A percentile compares a stretch with the other conserved stretches of the same genome.
These are phyloP conservation scores for Columba janthina DNA, from an alignment of 2,113 vertebrate species.

Conservation along the genomic window DNA sequence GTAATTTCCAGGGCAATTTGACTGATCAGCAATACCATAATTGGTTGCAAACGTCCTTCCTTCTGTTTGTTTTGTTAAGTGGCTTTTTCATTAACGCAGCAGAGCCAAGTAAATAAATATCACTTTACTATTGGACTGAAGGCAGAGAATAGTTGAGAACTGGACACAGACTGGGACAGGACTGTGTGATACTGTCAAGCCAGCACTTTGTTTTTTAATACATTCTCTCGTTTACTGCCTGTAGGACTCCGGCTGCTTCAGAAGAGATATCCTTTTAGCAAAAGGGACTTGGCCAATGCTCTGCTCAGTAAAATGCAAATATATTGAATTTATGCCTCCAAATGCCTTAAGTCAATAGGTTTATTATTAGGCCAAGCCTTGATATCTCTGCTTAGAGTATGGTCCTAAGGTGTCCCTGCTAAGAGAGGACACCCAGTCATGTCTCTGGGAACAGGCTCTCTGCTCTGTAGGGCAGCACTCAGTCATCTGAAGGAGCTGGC, in stretches of 20 bases:
- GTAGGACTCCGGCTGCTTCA: neutral
- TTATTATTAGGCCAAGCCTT: neutral
- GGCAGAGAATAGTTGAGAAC: conserved; percentile 5
- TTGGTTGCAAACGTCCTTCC: conserved; percentile 79
- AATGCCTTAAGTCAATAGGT: neutral
- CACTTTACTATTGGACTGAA: conserved; percentile 25
- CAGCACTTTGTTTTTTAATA: neutral
- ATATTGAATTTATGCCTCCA: neutral
- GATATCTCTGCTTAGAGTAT: neutral
- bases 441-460: neutral
- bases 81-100: conserved; percentile 74
- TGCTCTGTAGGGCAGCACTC: neutral
- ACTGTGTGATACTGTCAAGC: neutral
- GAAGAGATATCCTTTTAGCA: neutral
- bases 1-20: conserved; percentile 75
- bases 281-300: neutral
- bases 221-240: neutral
- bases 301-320: neutral
- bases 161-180: neutral
- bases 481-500: neutral
- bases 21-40: conserved; percentile 80
- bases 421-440: neutral
- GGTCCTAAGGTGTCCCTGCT: neutral
- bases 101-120: conserved; percentile 61
- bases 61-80: conserved; percentile 70